Percentiles rank a stretch among this genome's conserved stretches.
Conservation (phyloP, 2,113 vertebrate species). For the Callocephalon fimbriatum region DNA sequence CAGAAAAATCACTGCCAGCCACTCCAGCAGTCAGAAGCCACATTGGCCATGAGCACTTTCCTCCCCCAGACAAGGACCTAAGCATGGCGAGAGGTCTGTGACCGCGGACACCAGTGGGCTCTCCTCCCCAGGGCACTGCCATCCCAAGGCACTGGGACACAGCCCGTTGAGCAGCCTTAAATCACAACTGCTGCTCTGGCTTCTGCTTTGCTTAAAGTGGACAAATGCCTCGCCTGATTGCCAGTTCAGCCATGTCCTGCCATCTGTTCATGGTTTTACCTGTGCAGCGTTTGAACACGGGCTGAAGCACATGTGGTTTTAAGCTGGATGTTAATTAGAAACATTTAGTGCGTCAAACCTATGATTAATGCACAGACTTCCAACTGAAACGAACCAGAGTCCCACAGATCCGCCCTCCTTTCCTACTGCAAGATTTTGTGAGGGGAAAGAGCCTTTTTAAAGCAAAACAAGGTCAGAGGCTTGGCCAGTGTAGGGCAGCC, state of each 20-base stretch:
- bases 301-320: conserved; percentile 75
- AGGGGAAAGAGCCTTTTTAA: background rate
- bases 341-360: conserved; percentile 71
- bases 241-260: conserved; percentile 27
- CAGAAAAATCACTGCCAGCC: background rate
- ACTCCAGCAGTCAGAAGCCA: background rate
- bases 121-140: background rate
- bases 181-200: background rate
- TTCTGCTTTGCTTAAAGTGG: background rate
- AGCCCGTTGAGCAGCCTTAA: background rate
- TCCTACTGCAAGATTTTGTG: background rate
- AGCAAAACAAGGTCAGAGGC: background rate
- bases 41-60: accelerated
- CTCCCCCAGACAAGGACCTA: background rate
- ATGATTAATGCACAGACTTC: conserved; percentile 73
- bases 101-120: background rate
- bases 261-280: conserved; percentile 76
- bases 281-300: conserved; percentile 61
- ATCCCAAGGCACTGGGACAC: background rate
- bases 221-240: background rate
- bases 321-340: conserved; percentile 78
- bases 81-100: accelerated
- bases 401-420: conserved; percentile 43
- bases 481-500: background rate
- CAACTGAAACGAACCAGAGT: conserved; percentile 69